Evolutionary conservation across 2,888 invertebrate genomes (phyloP).

Genomic region (Timandra comae): DNA sequence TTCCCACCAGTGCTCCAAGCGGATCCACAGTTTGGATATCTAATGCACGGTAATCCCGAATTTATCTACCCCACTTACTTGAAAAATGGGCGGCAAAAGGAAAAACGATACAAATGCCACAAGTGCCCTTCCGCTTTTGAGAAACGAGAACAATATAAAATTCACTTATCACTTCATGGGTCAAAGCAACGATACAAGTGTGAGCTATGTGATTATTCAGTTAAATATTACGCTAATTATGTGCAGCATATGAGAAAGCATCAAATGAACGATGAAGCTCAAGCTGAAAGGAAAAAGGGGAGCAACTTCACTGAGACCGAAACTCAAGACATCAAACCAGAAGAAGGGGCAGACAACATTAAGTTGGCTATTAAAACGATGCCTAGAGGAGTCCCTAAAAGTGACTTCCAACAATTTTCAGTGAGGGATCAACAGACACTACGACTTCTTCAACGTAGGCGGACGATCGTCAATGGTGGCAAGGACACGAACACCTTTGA

Average conservation of each 20-base stretch:
- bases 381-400: slow-evolving; percentile 57
- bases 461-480: slow-evolving; percentile 55
- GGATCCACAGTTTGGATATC: slow-evolving; percentile 81
- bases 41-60: slow-evolving; percentile 85
- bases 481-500: slow-evolving; percentile 57
- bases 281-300: slow-evolving; percentile 72
- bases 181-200: slow-evolving; percentile 89
- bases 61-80: slow-evolving; percentile 85
- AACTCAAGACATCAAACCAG: slow-evolving; percentile 38
- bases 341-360: slow-evolving; percentile 48
- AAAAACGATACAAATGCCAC: slow-evolving; percentile 87
- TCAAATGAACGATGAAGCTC: slow-evolving; percentile 81
- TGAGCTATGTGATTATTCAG: slow-evolving; percentile 90
- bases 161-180: slow-evolving; percentile 88
- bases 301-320: slow-evolving; percentile 39
- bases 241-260: slow-evolving; percentile 90
- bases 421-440: slow-evolving; percentile 79
- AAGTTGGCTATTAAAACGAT: slow-evolving; percentile 69
- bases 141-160: slow-evolving; percentile 88
- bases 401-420: slow-evolving; percentile 74
- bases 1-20: slow-evolving; percentile 72
- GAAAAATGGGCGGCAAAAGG: slow-evolving; percentile 84
- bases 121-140: slow-evolving; percentile 93
- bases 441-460: slow-evolving; percentile 74
- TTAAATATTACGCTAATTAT: slow-evolving; percentile 90